Base-by-base conservation (phyloP, 2,113 vertebrate genomes). In the Noctilio leporinus region DNA sequence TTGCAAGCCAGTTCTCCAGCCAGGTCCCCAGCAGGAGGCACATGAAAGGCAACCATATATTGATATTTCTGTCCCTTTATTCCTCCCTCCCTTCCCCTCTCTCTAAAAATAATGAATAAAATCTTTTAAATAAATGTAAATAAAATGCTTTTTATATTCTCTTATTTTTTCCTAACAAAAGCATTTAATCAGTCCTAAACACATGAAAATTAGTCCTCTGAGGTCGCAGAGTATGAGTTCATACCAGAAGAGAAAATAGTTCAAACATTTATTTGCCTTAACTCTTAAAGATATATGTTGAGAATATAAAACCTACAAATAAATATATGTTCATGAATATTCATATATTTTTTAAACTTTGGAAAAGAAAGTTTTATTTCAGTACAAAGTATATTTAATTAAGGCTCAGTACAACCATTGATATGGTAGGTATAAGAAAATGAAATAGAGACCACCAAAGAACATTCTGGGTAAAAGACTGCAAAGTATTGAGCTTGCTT, bases 221-320 rank as follows among this genome's bases (percentile, higher is more conserved):
- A 93, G 76, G 40, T 33, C 20, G 6, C 55, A 93, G 33, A 90
- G 70, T 91, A 67, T 95, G 84, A 28, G 5, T 96, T 88, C 95
- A 43, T 95, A 73, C 77, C 28, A 75, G 73, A 93, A 92, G 70
- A 88, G 22, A 94, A 94, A 94, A 89, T 95, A 82, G 86, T 51
- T 81, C 49, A 92, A 55, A 80, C 28, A 55, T 95, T 93, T 92
- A 65, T 97, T 96, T 96, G 80, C 87, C 95, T 96, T 97, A 96
- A 93, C 67, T 85, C 49, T 92, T 93, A 93, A 86, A 77, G 70
- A 91, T 89, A 92, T 55, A 72, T 53, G 73, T 87, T 47, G 94
- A 78, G 62, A 76, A 80, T 96, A 96, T 93, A 96, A 94, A 95
- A 93, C 69, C 83, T 90, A 20, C 78, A 65, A 95, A 91, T 93